A percentile compares a stretch with the other conserved stretches of the same genome.
Evolutionary conservation across 2,888 invertebrate species (phyloP).

Genomic region (Nomada flava): DNA sequence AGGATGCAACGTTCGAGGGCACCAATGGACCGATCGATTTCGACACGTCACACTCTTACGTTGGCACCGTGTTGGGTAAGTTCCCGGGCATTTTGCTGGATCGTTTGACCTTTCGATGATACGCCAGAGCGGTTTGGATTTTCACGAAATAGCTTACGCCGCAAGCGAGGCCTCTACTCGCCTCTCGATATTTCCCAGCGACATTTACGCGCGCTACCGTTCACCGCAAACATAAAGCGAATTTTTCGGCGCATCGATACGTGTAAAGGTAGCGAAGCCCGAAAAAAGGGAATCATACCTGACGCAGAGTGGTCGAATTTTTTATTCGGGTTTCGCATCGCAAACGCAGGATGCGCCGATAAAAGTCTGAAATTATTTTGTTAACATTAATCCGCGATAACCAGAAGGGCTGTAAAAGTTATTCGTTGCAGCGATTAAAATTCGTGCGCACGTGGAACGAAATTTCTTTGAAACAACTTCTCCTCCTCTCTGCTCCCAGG

Average conservation of each 20-base stretch:
- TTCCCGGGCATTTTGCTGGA: conserved; percentile 5
- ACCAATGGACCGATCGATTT: conserved; percentile 79
- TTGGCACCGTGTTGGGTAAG: conserved; percentile 82
- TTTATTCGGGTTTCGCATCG: not conserved
- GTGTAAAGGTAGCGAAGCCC: too few relatives aligned
- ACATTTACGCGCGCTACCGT: too few relatives aligned
- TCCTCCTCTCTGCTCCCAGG: not conserved
- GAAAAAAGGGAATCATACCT: not conserved
- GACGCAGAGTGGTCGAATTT: not conserved
- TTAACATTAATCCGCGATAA: conserved; percentile 17
- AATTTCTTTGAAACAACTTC: conserved; percentile 19
- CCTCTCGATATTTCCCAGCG: too few relatives aligned
- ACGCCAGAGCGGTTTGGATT: not conserved
- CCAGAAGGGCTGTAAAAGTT: not conserved
- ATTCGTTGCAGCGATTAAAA: not conserved
- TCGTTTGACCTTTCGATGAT: conserved; percentile 4
- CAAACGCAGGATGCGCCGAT: conserved; percentile 8
- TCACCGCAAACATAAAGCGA: too few relatives aligned
- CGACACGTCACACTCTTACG: conserved; percentile 80
- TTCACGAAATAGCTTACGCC: too few relatives aligned
- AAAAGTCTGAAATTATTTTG: conserved; percentile 3
- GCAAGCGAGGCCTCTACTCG: too few relatives aligned
- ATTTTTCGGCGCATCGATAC: too few relatives aligned
- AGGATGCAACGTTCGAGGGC: conserved; percentile 80
- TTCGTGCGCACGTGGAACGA: not conserved